Evolutionary conservation across 1,140 invertebrate genomes (phyloP).

Genomic region (Drepana arcuata): DNA sequence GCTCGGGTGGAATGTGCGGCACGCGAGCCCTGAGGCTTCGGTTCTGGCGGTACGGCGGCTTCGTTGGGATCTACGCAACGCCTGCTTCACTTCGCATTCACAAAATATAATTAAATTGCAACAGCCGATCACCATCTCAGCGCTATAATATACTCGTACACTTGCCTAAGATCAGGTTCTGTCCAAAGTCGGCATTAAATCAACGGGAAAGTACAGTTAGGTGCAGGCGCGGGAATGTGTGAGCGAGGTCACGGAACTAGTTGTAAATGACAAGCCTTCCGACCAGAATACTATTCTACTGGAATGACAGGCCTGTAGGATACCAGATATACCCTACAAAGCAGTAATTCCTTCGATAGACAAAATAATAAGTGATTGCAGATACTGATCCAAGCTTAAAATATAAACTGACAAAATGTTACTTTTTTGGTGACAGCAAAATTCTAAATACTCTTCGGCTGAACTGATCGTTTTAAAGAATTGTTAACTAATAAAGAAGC

Average conservation of each 20-base stretch:
- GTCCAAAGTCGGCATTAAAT: conserved; percentile 68
- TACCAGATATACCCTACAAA: too few species aligned
- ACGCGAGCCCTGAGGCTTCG: conserved; percentile 42
- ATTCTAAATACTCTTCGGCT: too few species aligned
- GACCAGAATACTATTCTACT: conserved; percentile 49
- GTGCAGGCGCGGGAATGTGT: conserved; percentile 69
- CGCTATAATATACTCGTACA: conserved; percentile 58
- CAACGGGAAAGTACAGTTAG: conserved; percentile 71
- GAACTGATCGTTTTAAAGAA: too few species aligned
- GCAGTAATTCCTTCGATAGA: too few species aligned
- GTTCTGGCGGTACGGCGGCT: conserved; percentile 25
- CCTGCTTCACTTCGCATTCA: conserved; percentile 46
- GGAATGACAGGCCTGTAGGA: too few species aligned
- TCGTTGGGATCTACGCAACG: conserved; percentile 39
- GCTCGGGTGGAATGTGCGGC: conserved; percentile 49
- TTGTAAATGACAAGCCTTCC: conserved; percentile 67
- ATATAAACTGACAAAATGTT: too few species aligned
- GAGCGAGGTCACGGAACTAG: conserved; percentile 71
- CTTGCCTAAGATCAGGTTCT: conserved; percentile 67
- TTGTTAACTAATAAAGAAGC: too few species aligned
- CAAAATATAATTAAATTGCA: conserved; percentile 70
- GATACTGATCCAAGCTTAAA: too few species aligned
- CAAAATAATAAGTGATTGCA: too few species aligned
- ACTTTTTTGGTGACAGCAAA: too few species aligned
- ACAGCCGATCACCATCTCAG: conserved; percentile 52